Percentiles rank a stretch among this genome's conserved stretches.
phyloP scores from a whole-genome alignment of 2,888 invertebrate species.

The Halocaridina rubra region DNA sequence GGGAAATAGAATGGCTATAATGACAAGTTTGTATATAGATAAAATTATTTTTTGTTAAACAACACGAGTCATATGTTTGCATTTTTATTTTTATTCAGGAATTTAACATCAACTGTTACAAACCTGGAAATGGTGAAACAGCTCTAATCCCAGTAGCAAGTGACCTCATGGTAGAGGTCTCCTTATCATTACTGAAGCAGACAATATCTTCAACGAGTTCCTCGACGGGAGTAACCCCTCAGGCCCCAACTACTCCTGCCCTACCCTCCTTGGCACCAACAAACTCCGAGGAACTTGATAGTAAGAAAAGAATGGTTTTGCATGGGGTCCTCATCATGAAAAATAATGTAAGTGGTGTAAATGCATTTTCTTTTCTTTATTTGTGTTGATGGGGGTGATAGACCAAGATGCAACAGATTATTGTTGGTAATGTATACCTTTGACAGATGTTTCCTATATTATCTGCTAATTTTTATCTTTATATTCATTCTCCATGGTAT shows the following conservation, averaged over 20 bases:
- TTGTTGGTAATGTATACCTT: too few species aligned
- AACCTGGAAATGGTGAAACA: slow-evolving; percentile 99
- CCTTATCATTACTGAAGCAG: slow-evolving; percentile 80
- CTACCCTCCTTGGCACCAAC: neutral
- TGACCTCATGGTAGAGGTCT: slow-evolving; percentile 90
- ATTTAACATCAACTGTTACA: slow-evolving; percentile 89
- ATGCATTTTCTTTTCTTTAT: too few species aligned
- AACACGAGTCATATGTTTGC: too few species aligned
- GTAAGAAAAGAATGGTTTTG: slow-evolving; percentile 85
- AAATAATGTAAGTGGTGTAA: slow-evolving; percentile 74
- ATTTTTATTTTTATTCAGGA: slow-evolving; percentile 73
- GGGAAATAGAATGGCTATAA: too few species aligned
- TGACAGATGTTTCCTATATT: too few species aligned
- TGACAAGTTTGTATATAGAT: too few species aligned
- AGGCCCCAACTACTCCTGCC: neutral
- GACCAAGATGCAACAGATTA: too few species aligned
- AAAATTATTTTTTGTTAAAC: too few species aligned
- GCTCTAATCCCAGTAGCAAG: slow-evolving; percentile 87
- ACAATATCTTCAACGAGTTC: slow-evolving; percentile 2
- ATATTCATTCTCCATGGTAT: too few species aligned
- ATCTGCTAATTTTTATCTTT: too few species aligned
- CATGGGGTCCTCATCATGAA: slow-evolving; percentile 92
- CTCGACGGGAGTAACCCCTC: neutral
- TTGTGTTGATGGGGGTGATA: too few species aligned
- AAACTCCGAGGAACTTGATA: slow-evolving; percentile 75